Evolutionary conservation across 1,140 invertebrate species (phyloP).

Genomic region (Drosophila lini): DNA sequence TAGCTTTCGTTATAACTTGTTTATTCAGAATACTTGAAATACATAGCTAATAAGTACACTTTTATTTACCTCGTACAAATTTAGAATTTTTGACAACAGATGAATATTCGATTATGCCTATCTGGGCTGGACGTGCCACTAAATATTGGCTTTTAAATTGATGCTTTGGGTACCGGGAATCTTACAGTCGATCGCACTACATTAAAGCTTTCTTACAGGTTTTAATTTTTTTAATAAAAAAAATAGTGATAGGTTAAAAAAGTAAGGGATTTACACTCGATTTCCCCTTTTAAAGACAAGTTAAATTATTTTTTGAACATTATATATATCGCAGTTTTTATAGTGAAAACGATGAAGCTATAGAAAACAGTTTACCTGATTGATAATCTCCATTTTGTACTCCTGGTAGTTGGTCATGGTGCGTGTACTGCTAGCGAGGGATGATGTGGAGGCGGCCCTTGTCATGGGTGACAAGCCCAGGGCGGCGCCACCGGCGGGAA

Average conservation of each 20-base stretch:
- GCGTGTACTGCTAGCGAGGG: constrained; percentile 74
- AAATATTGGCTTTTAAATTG: no score
- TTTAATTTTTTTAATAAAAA: no score
- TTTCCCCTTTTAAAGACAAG: not conserved
- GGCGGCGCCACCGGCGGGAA: constrained; percentile 35
- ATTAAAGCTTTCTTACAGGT: no score
- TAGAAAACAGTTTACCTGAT: constrained; percentile 56
- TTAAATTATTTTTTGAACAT: not conserved
- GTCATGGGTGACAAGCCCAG: constrained; percentile 54
- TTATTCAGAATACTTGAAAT: not conserved
- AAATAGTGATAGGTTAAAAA: no score
- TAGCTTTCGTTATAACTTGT: not conserved
- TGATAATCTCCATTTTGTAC: constrained; percentile 82
- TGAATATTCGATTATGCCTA: no score
- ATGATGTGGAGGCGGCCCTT: constrained; percentile 76
- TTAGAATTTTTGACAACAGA: no score
- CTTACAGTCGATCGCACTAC: no score
- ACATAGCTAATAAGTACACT: not conserved
- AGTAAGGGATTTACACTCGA: not conserved
- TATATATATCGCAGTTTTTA: not conserved
- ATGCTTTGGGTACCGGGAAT: no score
- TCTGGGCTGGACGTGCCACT: no score
- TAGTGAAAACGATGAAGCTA: not conserved
- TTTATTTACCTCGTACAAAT: not conserved
- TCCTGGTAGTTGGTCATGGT: constrained; percentile 82